Percentiles rank a stretch among this genome's conserved stretches.
Evolutionary conservation across 2,888 invertebrate genomes (phyloP).

Genomic region (Leptodirus hochenwartii): DNA sequence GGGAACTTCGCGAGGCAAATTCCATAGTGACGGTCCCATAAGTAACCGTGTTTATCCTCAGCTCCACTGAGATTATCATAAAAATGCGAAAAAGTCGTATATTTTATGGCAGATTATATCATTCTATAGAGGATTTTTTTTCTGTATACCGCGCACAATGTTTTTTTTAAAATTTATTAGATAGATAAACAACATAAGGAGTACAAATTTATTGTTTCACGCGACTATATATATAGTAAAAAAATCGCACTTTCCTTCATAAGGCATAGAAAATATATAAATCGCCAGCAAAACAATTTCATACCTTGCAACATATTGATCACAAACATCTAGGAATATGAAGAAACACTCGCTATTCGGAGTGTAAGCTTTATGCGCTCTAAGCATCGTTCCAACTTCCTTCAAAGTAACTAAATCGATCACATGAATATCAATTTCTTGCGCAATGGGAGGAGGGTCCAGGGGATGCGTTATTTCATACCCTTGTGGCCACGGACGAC

Average conservation of each 20-base stretch:
- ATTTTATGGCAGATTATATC: background rate
- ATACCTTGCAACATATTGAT: conserved; percentile 69
- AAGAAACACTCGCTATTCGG: conserved; percentile 74
- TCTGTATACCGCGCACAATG: no score
- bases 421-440: conserved; percentile 74
- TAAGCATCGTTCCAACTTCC: conserved; percentile 58
- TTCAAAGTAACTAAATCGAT: conserved; percentile 61
- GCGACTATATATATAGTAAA: background rate
- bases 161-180: no score
- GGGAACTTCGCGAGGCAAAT: conserved; percentile 55
- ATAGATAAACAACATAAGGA: no score
- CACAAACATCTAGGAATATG: conserved; percentile 66
- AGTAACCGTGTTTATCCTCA: conserved; percentile 63
- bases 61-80: conserved; percentile 43
- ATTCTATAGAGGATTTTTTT: background rate
- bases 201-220: no score
- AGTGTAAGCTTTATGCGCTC: conserved; percentile 66
- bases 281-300: no score
- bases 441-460: conserved; percentile 67
- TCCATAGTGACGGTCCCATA: conserved; percentile 76
- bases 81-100: conserved; percentile 3
- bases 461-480: conserved; percentile 57
- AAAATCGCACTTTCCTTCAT: background rate
- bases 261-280: no score
- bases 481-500: conserved; percentile 63